Percentiles rank a stretch among this genome's conserved stretches.
Conservation (phyloP, 2,797 vertebrate genomes). For the Heteromormyrus szaboi region DNA sequence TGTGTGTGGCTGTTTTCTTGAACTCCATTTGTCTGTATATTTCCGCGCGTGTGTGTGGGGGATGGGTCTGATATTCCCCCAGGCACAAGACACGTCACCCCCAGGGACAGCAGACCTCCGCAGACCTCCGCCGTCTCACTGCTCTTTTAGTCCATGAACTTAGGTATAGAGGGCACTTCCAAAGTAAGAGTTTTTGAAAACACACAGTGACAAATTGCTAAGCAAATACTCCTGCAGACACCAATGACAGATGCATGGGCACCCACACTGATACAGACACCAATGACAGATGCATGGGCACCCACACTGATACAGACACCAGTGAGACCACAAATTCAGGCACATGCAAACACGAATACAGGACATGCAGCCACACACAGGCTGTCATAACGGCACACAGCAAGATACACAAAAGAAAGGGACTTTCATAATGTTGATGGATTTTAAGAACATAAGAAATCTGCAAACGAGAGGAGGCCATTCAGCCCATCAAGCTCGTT, state of each 20-base stretch:
- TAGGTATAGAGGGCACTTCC: background rate
- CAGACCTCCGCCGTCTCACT: background rate
- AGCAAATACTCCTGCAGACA: background rate
- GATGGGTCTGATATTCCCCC: background rate
- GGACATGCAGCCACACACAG: background rate
- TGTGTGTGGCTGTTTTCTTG: background rate
- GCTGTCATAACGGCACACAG: background rate
- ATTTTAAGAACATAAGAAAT: background rate
- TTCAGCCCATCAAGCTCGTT: too few relatives aligned
- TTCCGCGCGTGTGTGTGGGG: background rate
- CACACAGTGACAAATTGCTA: background rate
- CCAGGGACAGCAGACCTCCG: background rate
- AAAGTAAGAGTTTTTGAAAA: background rate
- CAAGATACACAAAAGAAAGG: background rate
- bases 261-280: background rate
- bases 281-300: background rate
- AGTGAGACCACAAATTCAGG: background rate
- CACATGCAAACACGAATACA: background rate
- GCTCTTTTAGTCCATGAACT: background rate
- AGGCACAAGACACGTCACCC: background rate
- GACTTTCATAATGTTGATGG: background rate
- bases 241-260: background rate
- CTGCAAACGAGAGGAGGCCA: too few relatives aligned
- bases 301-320: background rate
- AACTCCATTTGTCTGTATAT: background rate